phyloP scores from a whole-genome alignment of 2,113 vertebrate species.

The Equus quagga region DNA sequence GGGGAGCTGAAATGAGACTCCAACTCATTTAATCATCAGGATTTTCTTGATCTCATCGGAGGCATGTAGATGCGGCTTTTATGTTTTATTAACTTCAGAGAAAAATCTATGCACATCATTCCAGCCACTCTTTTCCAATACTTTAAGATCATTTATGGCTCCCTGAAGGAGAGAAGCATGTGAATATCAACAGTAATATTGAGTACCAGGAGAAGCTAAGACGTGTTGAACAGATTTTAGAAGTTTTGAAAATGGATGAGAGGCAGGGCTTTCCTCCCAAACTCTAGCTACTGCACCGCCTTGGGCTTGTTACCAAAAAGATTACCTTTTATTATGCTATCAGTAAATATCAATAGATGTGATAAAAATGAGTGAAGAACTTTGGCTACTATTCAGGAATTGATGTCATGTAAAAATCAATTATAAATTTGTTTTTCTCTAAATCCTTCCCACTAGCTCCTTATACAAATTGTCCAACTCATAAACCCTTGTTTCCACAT shows the following conservation, averaged over 20 bases:
- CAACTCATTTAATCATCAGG: no score
- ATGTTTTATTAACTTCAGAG: not conserved
- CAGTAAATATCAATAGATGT: not conserved
- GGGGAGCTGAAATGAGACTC: not conserved
- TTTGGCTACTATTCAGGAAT: not conserved
- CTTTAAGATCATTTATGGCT: not conserved
- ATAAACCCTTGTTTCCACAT: not conserved
- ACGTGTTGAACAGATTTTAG: no score
- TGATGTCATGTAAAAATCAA: not conserved
- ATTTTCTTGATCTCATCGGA: not conserved
- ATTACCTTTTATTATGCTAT: not conserved
- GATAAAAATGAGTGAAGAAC: not conserved
- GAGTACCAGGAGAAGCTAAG: not conserved
- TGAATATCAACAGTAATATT: fast-evolving
- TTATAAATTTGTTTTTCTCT: not conserved
- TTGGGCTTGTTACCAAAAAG: not conserved
- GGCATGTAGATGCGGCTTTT: fast-evolving
- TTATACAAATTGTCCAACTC: not conserved
- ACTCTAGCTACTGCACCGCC: not conserved
- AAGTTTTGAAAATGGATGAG: not conserved
- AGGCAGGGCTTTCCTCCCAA: not conserved
- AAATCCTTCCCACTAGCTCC: not conserved
- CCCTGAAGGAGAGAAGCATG: not conserved
- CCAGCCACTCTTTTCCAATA: not conserved
- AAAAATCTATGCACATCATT: not conserved